Evolutionary conservation across 1,140 invertebrate species (phyloP).

Genomic region (Vanessa atalanta): DNA sequence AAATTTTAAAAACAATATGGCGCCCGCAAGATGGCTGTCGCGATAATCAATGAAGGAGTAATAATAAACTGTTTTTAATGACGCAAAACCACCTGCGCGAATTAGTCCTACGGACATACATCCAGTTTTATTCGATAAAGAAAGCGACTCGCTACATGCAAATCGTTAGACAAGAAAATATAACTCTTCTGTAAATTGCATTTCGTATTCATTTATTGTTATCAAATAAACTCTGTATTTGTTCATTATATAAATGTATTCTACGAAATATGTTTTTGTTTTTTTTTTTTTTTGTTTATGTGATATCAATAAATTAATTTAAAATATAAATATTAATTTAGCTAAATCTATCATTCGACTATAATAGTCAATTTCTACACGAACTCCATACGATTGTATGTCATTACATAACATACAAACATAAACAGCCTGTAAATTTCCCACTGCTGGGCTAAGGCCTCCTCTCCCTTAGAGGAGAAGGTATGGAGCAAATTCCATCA

Average conservation of each 20-base stretch:
- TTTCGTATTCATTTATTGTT: neutral
- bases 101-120: conserved; percentile 54
- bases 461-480: too few relatives aligned
- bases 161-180: neutral
- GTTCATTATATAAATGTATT: neutral
- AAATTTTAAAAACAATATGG: conserved; percentile 73
- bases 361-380: too few relatives aligned
- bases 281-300: neutral
- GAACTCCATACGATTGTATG: too few relatives aligned
- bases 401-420: too few relatives aligned
- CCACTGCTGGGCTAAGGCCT: too few relatives aligned
- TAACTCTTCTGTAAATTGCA: neutral
- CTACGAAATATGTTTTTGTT: neutral
- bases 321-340: neutral
- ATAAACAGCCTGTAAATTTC: too few relatives aligned
- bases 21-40: conserved; percentile 55
- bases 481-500: too few relatives aligned
- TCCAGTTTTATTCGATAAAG: conserved; percentile 28
- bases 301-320: neutral
- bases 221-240: neutral
- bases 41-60: conserved; percentile 54
- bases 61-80: conserved; percentile 68
- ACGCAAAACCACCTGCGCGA: conserved; percentile 60
- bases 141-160: conserved; percentile 18
- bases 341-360: too few relatives aligned